Evolutionary conservation across 92 coral and sea anemone genomes (phyloP).

Genomic region (Palythoa caribaeorum): DNA sequence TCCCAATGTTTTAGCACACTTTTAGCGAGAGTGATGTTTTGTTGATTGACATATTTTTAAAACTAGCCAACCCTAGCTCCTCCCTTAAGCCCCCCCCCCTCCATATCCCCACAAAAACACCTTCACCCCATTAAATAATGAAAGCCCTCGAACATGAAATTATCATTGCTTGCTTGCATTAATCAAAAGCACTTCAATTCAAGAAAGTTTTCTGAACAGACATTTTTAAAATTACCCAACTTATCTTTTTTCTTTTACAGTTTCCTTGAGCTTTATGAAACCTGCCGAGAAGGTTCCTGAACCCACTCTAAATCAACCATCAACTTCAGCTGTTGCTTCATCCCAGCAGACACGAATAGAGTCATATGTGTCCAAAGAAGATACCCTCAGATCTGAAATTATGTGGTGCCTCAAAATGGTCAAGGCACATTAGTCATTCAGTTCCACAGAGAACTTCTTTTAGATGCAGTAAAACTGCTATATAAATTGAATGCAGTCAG

Average conservation of each 20-base stretch:
- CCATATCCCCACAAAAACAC: conserved; percentile 35
- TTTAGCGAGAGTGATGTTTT: not conserved
- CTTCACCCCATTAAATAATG: conserved; percentile 20
- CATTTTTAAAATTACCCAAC: conserved; percentile 26
- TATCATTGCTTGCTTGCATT: conserved; percentile 7
- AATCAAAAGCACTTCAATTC: conserved; percentile 36
- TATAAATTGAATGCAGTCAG: not conserved
- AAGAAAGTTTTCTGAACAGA: conserved; percentile 28
- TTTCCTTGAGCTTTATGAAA: conserved; percentile 44
- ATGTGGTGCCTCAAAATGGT: conserved; percentile 46
- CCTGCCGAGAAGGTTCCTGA: conserved; percentile 31
- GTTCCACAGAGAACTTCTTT: conserved; percentile 28
- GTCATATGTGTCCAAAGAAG: conserved; percentile 43
- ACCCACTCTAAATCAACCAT: conserved; percentile 35
- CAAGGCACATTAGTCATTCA: conserved; percentile 28
- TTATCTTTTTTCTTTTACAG: conserved; percentile 31
- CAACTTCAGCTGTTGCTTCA: conserved; percentile 35
- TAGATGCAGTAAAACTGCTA: conserved; percentile 7
- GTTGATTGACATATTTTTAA: not conserved
- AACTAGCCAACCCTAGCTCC: not conserved
- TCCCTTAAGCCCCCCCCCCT: conserved; percentile 18
- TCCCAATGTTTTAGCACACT: not conserved
- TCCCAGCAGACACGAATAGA: conserved; percentile 23
- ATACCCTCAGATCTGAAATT: conserved; percentile 45
- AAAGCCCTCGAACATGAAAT: not conserved